Conservation (phyloP, 2,113 vertebrate genomes). For the Empidonax traillii region DNA sequence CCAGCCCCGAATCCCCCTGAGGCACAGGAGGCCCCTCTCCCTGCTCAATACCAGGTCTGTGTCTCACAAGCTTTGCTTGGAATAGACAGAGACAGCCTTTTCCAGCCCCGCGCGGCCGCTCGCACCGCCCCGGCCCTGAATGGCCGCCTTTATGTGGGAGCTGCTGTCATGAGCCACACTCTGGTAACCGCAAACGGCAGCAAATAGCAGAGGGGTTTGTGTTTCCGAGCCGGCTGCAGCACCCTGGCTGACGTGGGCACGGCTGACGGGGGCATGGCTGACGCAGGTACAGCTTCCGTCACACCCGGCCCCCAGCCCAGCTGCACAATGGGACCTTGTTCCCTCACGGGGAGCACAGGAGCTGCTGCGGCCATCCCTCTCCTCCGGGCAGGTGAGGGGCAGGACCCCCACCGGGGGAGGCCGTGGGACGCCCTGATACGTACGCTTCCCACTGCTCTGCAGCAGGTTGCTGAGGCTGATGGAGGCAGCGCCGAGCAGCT, state of each 20-base stretch:
- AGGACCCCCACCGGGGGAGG: neutral
- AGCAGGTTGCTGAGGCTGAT: conserved; percentile 86
- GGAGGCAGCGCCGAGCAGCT: conserved; percentile 88
- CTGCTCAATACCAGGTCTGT: neutral
- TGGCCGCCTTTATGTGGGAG: conserved; percentile 59
- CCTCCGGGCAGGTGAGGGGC: fast-evolving
- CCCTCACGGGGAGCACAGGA: neutral
- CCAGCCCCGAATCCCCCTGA: fast-evolving
- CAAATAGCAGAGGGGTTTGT: conserved; percentile 27
- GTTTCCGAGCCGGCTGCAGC: neutral
- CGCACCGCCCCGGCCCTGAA: conserved; percentile 40
- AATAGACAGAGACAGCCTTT: conserved; percentile 47
- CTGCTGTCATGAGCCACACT: conserved; percentile 10
- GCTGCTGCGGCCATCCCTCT: neutral
- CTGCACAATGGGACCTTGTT: conserved; percentile 13
- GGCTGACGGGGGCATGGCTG: neutral
- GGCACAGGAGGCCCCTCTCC: neutral
- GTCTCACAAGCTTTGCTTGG: neutral
- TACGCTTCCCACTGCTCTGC: conserved; percentile 87
- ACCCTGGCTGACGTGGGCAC: neutral
- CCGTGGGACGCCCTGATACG: neutral
- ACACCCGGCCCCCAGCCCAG: neutral
- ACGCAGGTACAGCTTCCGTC: neutral
- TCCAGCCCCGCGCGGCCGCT: neutral
- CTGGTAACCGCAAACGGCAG: conserved; percentile 44